Evolutionary conservation across 1,140 invertebrate genomes (phyloP).

Genomic region (Amyelois transitella): DNA sequence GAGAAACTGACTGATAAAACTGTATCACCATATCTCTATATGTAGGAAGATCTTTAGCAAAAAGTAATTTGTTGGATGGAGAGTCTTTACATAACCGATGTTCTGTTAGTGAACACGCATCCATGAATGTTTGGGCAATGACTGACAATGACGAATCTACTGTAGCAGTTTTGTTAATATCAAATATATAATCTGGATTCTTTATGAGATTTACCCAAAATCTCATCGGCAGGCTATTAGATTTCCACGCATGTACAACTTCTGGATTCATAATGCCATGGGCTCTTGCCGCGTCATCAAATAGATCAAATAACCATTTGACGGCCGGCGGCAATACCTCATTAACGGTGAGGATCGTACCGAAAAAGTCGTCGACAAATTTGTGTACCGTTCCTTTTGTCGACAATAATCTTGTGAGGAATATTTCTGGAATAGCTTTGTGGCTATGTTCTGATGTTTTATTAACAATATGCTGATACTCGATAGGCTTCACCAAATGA

Average conservation of each 20-base stretch:
- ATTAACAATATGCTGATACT: conserved; percentile 79
- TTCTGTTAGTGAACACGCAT: conserved; percentile 92
- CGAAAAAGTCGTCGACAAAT: conserved; percentile 96
- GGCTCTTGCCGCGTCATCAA: conserved; percentile 91
- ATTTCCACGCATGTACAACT: conserved; percentile 97
- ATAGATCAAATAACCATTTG: conserved; percentile 96
- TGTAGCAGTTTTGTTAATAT: conserved; percentile 94
- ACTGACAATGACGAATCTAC: conserved; percentile 95
- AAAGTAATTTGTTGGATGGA: conserved; percentile 94
- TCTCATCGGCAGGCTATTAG: conserved; percentile 92
- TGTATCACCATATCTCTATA: conserved; percentile 91
- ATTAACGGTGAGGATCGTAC: conserved; percentile 91
- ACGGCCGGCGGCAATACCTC: conserved; percentile 93
- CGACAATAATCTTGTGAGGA: conserved; percentile 91
- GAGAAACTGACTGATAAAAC: conserved; percentile 90
- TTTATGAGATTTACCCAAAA: conserved; percentile 99
- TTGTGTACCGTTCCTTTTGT: conserved; percentile 97
- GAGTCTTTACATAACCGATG: conserved; percentile 95
- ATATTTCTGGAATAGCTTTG: conserved; percentile 97
- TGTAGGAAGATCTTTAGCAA: conserved; percentile 94
- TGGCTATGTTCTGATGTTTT: conserved; percentile 85
- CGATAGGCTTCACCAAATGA: conserved; percentile 89
- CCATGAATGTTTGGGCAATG: conserved; percentile 97
- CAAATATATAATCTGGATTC: conserved; percentile 97
- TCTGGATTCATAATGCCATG: conserved; percentile 89